Percentiles rank a stretch among this genome's conserved stretches.
Conservation (phyloP, 2,888 invertebrate genomes). For the Nineta flava region DNA sequence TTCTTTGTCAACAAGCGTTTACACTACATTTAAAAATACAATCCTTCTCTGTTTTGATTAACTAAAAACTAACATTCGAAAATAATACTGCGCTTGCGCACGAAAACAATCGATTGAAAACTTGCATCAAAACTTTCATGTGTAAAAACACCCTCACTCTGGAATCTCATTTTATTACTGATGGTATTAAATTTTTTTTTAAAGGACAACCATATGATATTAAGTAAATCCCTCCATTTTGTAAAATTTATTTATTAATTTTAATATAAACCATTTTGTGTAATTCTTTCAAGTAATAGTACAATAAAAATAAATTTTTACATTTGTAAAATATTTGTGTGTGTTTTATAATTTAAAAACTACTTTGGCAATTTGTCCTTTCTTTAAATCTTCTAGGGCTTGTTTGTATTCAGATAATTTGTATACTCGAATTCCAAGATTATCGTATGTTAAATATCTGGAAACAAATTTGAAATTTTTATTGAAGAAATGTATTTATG, state of each 20-base stretch:
- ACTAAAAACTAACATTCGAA: too few relatives aligned
- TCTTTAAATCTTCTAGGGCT: slow-evolving; percentile 35
- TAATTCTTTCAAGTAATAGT: not conserved
- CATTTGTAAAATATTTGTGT: too few relatives aligned
- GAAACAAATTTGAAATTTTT: slow-evolving; percentile 9
- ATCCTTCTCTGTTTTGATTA: too few relatives aligned
- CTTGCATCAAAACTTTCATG: too few relatives aligned
- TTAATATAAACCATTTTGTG: not conserved
- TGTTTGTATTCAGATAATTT: slow-evolving; percentile 33
- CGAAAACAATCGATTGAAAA: too few relatives aligned
- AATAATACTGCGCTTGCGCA: too few relatives aligned
- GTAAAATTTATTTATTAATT: not conserved
- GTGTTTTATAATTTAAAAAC: slow-evolving; percentile 31
- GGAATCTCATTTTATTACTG: too few relatives aligned
- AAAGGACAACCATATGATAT: not conserved
- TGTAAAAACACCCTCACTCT: too few relatives aligned
- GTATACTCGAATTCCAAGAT: slow-evolving; percentile 40
- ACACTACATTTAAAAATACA: too few relatives aligned
- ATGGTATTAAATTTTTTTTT: not conserved
- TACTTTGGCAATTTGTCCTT: slow-evolving; percentile 41
- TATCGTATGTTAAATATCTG: slow-evolving; percentile 43
- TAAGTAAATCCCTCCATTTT: not conserved
- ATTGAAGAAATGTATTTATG: not conserved
- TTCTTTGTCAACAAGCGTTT: too few relatives aligned
- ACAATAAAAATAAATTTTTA: not conserved